phyloP scores from a whole-genome alignment of 2,888 invertebrate genomes.

The Cecidostiba fungosa region DNA sequence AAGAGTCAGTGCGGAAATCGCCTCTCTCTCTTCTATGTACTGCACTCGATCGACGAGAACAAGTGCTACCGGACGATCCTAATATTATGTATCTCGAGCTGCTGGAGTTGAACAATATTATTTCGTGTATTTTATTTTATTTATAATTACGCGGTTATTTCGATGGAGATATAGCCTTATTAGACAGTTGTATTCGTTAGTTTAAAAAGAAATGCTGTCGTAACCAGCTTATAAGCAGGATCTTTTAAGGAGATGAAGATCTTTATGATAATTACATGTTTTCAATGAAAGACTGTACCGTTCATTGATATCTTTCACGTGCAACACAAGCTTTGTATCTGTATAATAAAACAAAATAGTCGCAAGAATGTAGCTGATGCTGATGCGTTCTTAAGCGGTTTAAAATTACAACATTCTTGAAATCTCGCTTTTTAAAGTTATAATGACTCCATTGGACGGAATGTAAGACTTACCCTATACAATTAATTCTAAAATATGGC shows the following conservation, averaged over 20 bases:
- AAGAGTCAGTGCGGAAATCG: slow-evolving; percentile 68
- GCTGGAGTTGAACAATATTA: neutral
- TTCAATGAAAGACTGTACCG: too few relatives aligned
- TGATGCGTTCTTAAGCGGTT: neutral
- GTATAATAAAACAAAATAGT: neutral
- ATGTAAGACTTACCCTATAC: too few relatives aligned
- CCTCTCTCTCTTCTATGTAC: neutral
- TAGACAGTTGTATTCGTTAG: too few relatives aligned
- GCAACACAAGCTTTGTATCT: too few relatives aligned
- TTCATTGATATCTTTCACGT: too few relatives aligned
- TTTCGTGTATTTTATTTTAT: neutral
- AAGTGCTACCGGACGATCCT: neutral
- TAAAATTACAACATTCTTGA: neutral
- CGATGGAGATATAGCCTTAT: neutral
- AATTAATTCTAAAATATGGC: too few relatives aligned
- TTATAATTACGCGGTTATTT: neutral
- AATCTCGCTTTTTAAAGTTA: neutral
- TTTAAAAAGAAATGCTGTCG: neutral
- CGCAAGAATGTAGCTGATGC: neutral
- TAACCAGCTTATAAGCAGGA: neutral
- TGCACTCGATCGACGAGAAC: neutral
- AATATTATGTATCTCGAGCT: neutral
- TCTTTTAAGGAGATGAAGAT: too few relatives aligned
- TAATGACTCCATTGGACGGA: neutral
- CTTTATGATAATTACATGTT: too few relatives aligned